A percentile compares a stretch with the other conserved stretches of the same genome.
phyloP scores from a whole-genome alignment of 2,113 vertebrate genomes.

The Nymphicus hollandicus region DNA sequence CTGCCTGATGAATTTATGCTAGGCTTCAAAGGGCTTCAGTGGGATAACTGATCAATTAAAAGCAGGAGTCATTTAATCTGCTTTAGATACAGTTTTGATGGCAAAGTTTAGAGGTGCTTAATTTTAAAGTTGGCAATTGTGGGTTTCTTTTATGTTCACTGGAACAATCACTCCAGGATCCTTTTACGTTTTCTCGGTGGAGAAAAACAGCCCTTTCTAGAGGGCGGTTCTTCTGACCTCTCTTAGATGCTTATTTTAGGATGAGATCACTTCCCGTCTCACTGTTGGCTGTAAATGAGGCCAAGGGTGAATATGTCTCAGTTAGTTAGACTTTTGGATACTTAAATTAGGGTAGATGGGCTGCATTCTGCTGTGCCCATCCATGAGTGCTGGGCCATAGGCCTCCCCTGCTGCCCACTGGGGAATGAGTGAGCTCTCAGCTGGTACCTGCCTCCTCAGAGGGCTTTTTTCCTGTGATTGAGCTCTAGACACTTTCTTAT shows the following conservation, averaged over 20 bases:
- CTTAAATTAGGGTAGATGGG: background rate
- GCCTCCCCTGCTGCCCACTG: background rate
- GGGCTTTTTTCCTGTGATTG: background rate
- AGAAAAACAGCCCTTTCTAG: background rate
- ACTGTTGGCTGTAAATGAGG: background rate
- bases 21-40: background rate
- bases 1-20: background rate
- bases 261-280: slow-evolving; percentile 37
- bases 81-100: background rate
- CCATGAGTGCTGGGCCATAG: rapidly evolving
- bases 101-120: background rate
- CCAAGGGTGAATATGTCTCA: background rate
- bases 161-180: background rate
- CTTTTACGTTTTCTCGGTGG: background rate
- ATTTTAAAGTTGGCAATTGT: background rate
- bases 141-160: background rate
- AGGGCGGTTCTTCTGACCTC: slow-evolving; percentile 27
- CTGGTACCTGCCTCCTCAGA: rapidly evolving
- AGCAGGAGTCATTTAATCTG: background rate
- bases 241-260: slow-evolving; percentile 32
- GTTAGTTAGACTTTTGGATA: background rate
- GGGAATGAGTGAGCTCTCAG: rapidly evolving
- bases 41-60: background rate
- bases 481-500: background rate
- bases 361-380: rapidly evolving